Evolutionary conservation across 1,140 invertebrate genomes (phyloP).

Genomic region (Diachasma alloeum): DNA sequence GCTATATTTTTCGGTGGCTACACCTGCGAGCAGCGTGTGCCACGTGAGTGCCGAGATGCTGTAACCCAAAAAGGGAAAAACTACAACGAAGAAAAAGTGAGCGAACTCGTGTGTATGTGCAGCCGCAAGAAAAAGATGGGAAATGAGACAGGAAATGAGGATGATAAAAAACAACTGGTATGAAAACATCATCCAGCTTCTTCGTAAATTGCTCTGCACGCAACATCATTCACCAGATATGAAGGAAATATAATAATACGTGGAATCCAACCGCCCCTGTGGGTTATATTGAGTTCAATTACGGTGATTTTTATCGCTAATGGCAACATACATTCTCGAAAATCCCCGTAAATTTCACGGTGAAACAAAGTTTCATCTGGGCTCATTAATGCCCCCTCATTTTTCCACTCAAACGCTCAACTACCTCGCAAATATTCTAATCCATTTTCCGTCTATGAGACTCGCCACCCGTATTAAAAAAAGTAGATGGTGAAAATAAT

Average conservation of each 20-base stretch:
- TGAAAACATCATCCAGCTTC: neutral
- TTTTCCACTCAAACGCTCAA: neutral
- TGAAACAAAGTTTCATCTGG: neutral
- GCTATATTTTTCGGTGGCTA: conserved; percentile 24
- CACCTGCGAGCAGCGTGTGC: conserved; percentile 19
- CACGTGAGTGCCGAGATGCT: neutral
- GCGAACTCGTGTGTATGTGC: neutral
- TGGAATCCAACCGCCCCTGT: neutral
- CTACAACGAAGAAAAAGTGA: neutral
- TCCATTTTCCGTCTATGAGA: neutral
- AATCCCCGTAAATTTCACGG: neutral
- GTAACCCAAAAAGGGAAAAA: neutral
- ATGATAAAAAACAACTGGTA: neutral
- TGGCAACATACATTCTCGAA: neutral
- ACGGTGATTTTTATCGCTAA: neutral
- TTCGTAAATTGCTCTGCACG: neutral
- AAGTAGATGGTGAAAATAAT: neutral
- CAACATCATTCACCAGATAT: neutral
- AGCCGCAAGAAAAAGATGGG: neutral
- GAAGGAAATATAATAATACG: neutral
- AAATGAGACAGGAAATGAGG: conserved; percentile 2
- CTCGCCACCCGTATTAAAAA: neutral
- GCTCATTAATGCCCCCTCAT: neutral
- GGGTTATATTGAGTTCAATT: neutral
- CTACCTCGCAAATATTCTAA: neutral